phyloP scores from a whole-genome alignment of 1,140 invertebrate species.

The Drosophila ficusphila region DNA sequence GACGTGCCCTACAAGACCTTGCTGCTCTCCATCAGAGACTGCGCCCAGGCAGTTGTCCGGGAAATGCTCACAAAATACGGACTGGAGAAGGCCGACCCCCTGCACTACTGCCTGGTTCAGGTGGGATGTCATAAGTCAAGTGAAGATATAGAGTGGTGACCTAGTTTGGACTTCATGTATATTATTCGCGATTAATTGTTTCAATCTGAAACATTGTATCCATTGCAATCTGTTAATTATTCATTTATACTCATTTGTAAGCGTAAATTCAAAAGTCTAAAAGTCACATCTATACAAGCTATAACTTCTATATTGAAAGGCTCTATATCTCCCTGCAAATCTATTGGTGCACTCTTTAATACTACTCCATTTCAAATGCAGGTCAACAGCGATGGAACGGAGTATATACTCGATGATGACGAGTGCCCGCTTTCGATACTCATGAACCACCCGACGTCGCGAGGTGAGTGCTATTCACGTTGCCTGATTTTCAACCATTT shows the following conservation, averaged over 20 bases:
- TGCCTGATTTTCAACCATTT: conserved; percentile 55
- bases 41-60: conserved; percentile 94
- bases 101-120: conserved; percentile 97
- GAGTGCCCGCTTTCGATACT: conserved; percentile 98
- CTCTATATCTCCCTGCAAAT: too few species aligned
- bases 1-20: conserved; percentile 99
- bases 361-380: conserved; percentile 69
- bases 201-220: background rate
- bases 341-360: too few species aligned
- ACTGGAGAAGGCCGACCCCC: conserved; percentile 93
- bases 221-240: too few species aligned
- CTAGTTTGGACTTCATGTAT: too few species aligned
- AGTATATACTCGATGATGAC: conserved; percentile 98
- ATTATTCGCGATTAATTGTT: too few species aligned
- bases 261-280: too few species aligned
- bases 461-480: conserved; percentile 87
- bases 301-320: too few species aligned
- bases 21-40: conserved; percentile 96
- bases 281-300: too few species aligned
- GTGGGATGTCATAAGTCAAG: conserved; percentile 85
- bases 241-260: too few species aligned
- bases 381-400: conserved; percentile 90
- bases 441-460: conserved; percentile 93
- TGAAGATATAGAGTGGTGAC: background rate
- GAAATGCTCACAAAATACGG: conserved; percentile 99